phyloP scores from a whole-genome alignment of 1,140 invertebrate genomes.

The Scaptodrosophila lebanonensis region DNA sequence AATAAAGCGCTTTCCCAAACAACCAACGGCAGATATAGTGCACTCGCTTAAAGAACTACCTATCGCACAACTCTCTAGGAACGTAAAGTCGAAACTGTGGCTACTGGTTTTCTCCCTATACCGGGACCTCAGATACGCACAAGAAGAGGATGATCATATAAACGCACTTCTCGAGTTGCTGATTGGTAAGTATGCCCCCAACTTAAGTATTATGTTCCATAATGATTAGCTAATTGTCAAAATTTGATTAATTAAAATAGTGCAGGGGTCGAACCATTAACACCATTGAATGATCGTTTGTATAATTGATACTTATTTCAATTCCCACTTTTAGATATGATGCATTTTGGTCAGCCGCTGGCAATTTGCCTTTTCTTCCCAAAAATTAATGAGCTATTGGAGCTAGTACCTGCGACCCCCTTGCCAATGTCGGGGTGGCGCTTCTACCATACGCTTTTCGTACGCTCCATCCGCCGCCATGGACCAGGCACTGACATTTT shows the following conservation, averaged over 20 bases:
- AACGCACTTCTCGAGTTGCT: conserved; percentile 29
- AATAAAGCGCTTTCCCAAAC: conserved; percentile 13
- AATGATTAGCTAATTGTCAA: no score
- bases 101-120: conserved; percentile 34
- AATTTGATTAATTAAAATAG: no score
- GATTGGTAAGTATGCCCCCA: conserved; percentile 30
- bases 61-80: conserved; percentile 21
- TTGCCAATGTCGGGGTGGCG: conserved; percentile 22
- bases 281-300: not conserved
- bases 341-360: conserved; percentile 54
- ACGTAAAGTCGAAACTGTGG: conserved; percentile 43
- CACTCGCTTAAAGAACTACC: conserved; percentile 33
- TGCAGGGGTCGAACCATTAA: no score
- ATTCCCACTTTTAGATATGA: conserved; percentile 24
- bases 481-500: conserved; percentile 31
- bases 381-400: conserved; percentile 25
- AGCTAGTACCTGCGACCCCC: conserved; percentile 12
- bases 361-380: conserved; percentile 37
- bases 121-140: conserved; percentile 19
- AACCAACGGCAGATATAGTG: conserved; percentile 12
- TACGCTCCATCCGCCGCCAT: conserved; percentile 45
- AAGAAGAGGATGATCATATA: conserved; percentile 5
- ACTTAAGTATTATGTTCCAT: no score
- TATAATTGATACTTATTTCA: not conserved
- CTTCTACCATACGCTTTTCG: conserved; percentile 50